phyloP scores from a whole-genome alignment of 2,888 invertebrate species.

The Galerucella calmariensis region DNA sequence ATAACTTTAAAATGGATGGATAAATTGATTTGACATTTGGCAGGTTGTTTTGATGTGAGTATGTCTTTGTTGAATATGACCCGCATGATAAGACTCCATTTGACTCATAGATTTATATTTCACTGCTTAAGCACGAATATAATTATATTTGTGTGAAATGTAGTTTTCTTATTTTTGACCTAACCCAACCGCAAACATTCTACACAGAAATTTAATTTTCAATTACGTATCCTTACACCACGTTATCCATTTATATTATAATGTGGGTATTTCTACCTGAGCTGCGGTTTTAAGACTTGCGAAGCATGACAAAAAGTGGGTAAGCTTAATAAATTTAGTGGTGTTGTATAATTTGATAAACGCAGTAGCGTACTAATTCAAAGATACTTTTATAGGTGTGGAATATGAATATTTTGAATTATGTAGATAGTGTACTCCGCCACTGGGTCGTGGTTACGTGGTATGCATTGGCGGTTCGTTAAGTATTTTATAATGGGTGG shows the following conservation, averaged over 20 bases:
- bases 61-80: too few relatives aligned
- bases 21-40: too few relatives aligned
- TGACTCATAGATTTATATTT: too few relatives aligned
- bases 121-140: too few relatives aligned
- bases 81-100: too few relatives aligned
- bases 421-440: background rate
- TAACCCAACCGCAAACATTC: background rate
- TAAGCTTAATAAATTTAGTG: conserved; percentile 18
- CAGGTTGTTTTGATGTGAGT: too few relatives aligned
- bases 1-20: too few relatives aligned
- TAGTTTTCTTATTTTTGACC: background rate
- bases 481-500: background rate
- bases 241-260: background rate
- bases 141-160: background rate
- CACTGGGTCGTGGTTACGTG: background rate
- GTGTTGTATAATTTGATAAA: conserved; percentile 20
- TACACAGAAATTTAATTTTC: conserved; percentile 3
- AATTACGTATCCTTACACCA: background rate
- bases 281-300: conserved; percentile 15
- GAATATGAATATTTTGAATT: background rate
- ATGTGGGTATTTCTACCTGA: conserved; percentile 17
- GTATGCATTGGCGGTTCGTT: background rate
- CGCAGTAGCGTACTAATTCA: background rate
- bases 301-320: conserved; percentile 22
- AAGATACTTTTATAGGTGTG: background rate